These are phyloP conservation scores for Gymnopithys bicolor DNA, from an alignment of 2,797 vertebrate genomes.

Conservation along the genomic window DNA sequence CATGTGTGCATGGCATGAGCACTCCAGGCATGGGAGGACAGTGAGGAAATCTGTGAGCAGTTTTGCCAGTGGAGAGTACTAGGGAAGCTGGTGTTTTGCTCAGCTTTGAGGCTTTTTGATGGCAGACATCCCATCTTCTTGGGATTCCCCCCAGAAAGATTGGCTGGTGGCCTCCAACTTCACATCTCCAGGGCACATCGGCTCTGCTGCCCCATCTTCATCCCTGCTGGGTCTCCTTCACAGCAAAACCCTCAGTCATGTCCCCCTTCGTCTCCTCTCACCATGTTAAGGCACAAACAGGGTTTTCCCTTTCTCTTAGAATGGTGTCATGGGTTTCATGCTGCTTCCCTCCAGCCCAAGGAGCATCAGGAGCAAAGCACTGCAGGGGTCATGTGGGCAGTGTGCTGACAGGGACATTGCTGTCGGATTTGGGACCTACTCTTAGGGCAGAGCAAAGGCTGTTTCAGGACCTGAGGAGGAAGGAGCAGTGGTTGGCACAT, in stretches of 20 bases:
- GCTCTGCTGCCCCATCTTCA: background rate
- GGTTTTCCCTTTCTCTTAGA: background rate
- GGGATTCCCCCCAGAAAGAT: accelerated
- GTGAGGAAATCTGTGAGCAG: accelerated
- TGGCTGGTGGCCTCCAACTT: background rate
- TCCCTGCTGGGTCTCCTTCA: background rate
- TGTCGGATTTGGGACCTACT: background rate
- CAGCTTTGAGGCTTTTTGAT: background rate
- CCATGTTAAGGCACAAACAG: background rate
- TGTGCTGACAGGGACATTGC: background rate
- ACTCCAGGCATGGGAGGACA: background rate
- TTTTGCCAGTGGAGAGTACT: background rate
- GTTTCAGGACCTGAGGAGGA: background rate
- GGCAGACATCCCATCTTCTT: background rate
- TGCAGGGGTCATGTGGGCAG: background rate
- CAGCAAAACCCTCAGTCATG: background rate
- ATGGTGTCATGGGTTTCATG: accelerated
- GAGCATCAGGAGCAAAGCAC: background rate
- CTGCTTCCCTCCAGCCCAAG: background rate
- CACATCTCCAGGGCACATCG: too few relatives aligned
- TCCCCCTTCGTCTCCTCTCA: background rate
- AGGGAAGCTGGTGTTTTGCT: background rate
- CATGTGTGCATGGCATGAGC: accelerated
- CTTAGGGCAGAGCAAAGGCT: background rate
- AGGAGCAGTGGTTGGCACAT: background rate